Conservation (phyloP, 2,888 invertebrate species). For the Yponomeuta malinellus region DNA sequence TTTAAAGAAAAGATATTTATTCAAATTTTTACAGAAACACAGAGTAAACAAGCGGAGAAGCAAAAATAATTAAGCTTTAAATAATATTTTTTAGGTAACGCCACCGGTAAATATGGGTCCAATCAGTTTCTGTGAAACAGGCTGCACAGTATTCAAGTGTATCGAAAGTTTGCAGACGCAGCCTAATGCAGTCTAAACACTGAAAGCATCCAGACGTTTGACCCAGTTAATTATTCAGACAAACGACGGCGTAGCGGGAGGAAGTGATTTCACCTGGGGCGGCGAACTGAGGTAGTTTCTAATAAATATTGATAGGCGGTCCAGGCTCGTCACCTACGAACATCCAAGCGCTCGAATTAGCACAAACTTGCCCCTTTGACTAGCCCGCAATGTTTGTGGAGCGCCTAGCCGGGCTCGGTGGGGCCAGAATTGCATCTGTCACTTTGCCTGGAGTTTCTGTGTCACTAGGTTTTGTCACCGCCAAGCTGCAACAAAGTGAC, state of each 20-base stretch:
- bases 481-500: neutral
- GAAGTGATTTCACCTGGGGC: constrained; percentile 10
- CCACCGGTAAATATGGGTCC: too few relatives aligned
- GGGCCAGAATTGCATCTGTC: constrained; percentile 12
- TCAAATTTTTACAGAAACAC: too few relatives aligned
- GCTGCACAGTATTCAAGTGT: neutral
- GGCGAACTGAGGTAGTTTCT: constrained; percentile 20
- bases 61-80: too few relatives aligned
- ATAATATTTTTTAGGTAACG: too few relatives aligned
- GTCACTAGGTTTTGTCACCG: constrained; percentile 11
- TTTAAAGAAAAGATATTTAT: too few relatives aligned
- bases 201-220: constrained; percentile 18
- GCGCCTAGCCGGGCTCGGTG: neutral
- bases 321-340: constrained; percentile 23
- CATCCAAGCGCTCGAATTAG: constrained; percentile 48
- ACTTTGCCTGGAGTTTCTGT: constrained; percentile 11
- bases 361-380: constrained; percentile 54
- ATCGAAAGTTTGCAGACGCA: constrained; percentile 4
- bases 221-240: constrained; percentile 26
- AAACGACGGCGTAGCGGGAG: constrained; percentile 19
- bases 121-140: too few relatives aligned
- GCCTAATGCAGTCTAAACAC: constrained; percentile 8
- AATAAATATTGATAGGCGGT: constrained; percentile 55
- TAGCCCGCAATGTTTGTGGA: constrained; percentile 16
- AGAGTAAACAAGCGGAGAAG: too few relatives aligned